phyloP scores from a whole-genome alignment of 1,140 invertebrate genomes.

The Tribolium madens region DNA sequence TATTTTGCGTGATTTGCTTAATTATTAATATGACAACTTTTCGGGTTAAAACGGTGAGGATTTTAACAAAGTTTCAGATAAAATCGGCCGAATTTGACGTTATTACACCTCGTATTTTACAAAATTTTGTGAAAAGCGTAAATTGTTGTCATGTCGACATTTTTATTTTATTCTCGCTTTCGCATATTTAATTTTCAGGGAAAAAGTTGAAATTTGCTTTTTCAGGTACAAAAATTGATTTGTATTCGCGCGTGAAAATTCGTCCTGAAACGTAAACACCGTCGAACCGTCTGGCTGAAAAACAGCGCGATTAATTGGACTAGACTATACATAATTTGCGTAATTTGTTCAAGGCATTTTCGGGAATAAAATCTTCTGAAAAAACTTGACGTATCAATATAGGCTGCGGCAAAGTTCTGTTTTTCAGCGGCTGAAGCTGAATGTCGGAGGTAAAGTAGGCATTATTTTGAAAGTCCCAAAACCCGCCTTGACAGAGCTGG shows the following conservation, averaged over 20 bases:
- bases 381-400: no score
- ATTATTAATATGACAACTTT: neutral
- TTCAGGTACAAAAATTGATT: no score
- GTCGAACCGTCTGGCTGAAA: conserved; percentile 14
- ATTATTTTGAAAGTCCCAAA: conserved; percentile 53
- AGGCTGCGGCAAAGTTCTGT: neutral
- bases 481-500: conserved; percentile 39
- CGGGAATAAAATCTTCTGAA: neutral
- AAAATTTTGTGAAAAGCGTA: no score
- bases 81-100: no score
- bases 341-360: neutral
- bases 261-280: conserved; percentile 17
- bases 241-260: conserved; percentile 3
- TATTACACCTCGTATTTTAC: no score
- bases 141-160: no score
- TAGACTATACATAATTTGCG: neutral
- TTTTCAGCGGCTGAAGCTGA: conserved; percentile 37
- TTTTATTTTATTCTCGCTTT: no score
- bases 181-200: no score
- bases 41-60: neutral
- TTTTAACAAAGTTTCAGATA: neutral
- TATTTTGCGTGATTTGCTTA: neutral
- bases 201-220: no score
- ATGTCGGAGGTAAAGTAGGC: conserved; percentile 2
- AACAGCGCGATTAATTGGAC: conserved; percentile 1